Evolutionary conservation across 2,113 vertebrate species (phyloP), one percentile per base, ranked within the genome.

Genomic region (Vanacampus margaritifer): DNA sequence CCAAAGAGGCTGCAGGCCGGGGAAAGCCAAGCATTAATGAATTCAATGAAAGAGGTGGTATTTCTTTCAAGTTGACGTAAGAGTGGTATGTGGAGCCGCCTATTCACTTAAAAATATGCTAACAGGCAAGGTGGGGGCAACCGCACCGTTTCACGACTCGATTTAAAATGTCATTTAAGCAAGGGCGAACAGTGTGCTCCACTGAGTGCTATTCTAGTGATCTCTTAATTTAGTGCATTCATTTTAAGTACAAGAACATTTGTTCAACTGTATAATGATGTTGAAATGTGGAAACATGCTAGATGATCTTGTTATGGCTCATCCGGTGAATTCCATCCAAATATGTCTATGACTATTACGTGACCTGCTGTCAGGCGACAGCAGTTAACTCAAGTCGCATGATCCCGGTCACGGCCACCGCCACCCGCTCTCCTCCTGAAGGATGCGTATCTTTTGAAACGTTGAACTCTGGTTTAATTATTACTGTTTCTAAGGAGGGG

Each of bases 371-470:
- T 89, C 82, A 82, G 72, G 82, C 80, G 79, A 85, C 7, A 0
- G 3, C 24, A 43, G 54, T 76, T 80, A 84, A 82, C 21, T 0
- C 58, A 59, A 43, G 70, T 76, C 76, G 21, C 80, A 82, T 90
- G 82, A 84, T 67, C 17, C 10, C 39, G 54, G 64, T 82, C 68
- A 71, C 59, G 72, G 71, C 57, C 63, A 54, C 11, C 32, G n/a
- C 64, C 28, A 19, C 24, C 10, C n/a, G 36, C 16, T 14, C 63
- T 64, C 37, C 57, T 76, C n/a, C 4, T 67, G 36, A 69, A 32
- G 21, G 46, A 36, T 58, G 39, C 64, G 35, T 19, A 54, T 69
- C 23, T 39, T 48, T 56, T 51, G 48, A 61, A 53, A 71, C 60
- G 71, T 64, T 74, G 67, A 43, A 41, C 48, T 70, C 72, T 58